Evolutionary conservation across 1,140 invertebrate species (phyloP), one percentile per base, ranked within the genome.

Genomic region (Ips nitidus): DNA sequence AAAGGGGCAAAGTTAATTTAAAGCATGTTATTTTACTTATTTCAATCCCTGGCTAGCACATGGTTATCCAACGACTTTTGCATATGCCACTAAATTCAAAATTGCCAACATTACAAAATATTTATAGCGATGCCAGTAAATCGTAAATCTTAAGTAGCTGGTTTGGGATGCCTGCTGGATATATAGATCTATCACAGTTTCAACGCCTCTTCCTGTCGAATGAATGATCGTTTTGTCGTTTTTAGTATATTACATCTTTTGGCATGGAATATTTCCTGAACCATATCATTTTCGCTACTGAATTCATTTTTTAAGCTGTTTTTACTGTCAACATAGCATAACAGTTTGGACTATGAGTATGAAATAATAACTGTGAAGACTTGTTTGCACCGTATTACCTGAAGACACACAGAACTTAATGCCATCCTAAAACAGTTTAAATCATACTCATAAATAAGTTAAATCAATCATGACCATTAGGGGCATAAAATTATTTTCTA

Each of bases 171-270:
- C 22, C 22, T 22, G 22, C 22, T 50, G 1, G 2, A 50, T 8
- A 22, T 55, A 5, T 5, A 37, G 52, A 55, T 37, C 52, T 37
- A 55, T 37, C 52, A 37, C 52, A 55, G 8, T 55, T 55, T 37
- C 7, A 55, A 55, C 52, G 52, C 52, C 52, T 6, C 52, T 55
- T 55, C 52, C 52, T 55, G 52, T 37, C 36, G 37, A 50, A 8
- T 50, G 22, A 22, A 55, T 55, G 2, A 55, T 37, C 45, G 45
- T 3, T 6, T 8, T 22, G 7, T 50, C 22, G 7, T 50, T 6
- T 22, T 50, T 50, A 6, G 45, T 50, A 22, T 50, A 22, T 22
- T 8, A 50, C 7, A 8, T 50, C 45, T 50, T 50, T 6, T 22
- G 45, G 45, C 45, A 22, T 50, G 45, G 6, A 50, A 22, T 3